Base-by-base conservation (phyloP, 1,140 invertebrate species). In the silkworm (Bombyx mori) region DNA sequence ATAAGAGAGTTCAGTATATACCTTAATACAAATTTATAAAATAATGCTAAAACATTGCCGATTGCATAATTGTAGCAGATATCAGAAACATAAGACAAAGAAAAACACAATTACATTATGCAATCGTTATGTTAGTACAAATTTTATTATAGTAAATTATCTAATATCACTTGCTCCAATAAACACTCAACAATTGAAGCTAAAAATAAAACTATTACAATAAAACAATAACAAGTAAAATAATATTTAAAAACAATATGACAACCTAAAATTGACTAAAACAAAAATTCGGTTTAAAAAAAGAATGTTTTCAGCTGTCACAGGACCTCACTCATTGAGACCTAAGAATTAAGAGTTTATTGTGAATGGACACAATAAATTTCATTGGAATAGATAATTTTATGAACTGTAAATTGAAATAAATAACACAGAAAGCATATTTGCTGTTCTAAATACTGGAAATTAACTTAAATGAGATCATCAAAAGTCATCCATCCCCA, bases 171-270 rank as follows among this genome's bases (percentile, higher is more conserved):
- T 66, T 65, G 77, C 79, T 74, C 65, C 75, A 71, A 69, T 54
- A 66, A 71, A 56, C 52, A 68, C 63, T 56, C 54, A 60, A 64
- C 62, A 61, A 69, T 62, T 65, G 73, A 77, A 75, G 79, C 80
- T 57, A 65, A 73, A 82, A 86, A 82, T 86, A 82, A 86, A 86
- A 79, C 75, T 81, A 35, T 74, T 77, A 73, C 77, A 79, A 83
- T 82, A 83, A 82, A 62, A 62, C 50, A 57, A 55, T 57, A 85
- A 85, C 80, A 83, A 79, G 68, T 85, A 80, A 81, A 85, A 80
- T 80, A 80, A 79, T 10, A 43, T 46, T 43, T 54, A 54, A 54
- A 81, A 81, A 84, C 82, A 73, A 77, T 77, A 71, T 60, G 70
- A 82, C 77, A 78, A 78, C 77, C 74, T 72, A 77, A 73, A 75